Percentiles rank a stretch among this genome's conserved stretches.
These are phyloP conservation scores for Leptinotarsa tumamoca DNA, from an alignment of 2,888 invertebrate genomes.

Conservation along the genomic window DNA sequence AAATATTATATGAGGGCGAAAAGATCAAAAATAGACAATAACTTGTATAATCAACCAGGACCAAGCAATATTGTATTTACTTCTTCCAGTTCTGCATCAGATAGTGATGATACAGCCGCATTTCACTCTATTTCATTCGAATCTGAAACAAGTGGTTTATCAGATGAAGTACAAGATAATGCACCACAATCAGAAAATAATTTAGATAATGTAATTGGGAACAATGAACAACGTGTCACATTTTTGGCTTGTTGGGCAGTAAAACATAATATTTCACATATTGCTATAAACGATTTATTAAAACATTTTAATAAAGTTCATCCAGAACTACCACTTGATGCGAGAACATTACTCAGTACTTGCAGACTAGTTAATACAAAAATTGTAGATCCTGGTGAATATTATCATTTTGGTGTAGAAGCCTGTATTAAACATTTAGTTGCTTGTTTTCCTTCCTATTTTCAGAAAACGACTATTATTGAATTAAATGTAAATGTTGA, in stretches of 20 bases:
- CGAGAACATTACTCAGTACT: conserved; percentile 34
- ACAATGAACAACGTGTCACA: too few species aligned
- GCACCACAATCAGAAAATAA: too few species aligned
- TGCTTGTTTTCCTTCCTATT: not conserved
- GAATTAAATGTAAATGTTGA: conserved; percentile 23
- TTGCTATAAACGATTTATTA: conserved; percentile 4
- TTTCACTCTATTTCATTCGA: too few species aligned
- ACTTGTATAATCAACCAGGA: too few species aligned
- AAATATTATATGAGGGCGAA: too few species aligned
- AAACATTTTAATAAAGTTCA: conserved; percentile 11
- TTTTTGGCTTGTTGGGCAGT: not conserved
- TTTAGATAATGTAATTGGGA: too few species aligned
- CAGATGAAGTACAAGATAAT: too few species aligned
- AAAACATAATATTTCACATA: conserved; percentile 16
- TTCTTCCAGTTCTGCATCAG: too few species aligned
- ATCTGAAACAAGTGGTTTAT: too few species aligned
- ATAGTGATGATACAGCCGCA: too few species aligned
- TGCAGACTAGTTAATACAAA: conserved; percentile 24
- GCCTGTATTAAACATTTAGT: conserved; percentile 18
- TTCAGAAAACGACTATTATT: conserved; percentile 7
- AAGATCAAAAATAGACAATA: too few species aligned
- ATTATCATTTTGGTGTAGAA: conserved; percentile 28
- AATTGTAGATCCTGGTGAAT: conserved; percentile 32
- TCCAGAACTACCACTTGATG: conserved; percentile 28
- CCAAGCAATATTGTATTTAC: too few species aligned